Conservation (phyloP, 2,888 invertebrate genomes). For the Phyllotreta striolata region DNA sequence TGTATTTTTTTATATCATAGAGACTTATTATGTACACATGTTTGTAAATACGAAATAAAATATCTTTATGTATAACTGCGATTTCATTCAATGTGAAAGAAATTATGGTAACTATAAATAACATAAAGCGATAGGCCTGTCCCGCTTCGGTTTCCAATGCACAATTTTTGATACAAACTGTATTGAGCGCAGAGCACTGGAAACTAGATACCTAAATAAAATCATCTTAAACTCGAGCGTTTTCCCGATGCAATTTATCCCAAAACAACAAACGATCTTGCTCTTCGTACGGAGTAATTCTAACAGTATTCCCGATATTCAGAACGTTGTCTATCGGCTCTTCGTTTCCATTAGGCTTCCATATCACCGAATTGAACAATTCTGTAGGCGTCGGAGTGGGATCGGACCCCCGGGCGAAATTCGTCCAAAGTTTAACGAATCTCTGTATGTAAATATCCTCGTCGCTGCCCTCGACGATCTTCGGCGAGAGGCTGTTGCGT, state of each 20-base stretch:
- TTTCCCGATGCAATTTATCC: slow-evolving; percentile 41
- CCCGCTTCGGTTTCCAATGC: too few species aligned
- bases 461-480: slow-evolving; percentile 37
- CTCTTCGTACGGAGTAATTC: slow-evolving; percentile 45
- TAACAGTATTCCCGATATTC: slow-evolving; percentile 50
- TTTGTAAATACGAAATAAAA: slow-evolving; percentile 51
- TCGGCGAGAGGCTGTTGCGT: slow-evolving; percentile 39
- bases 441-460: slow-evolving; percentile 49
- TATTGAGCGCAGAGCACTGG: too few species aligned
- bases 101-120: not conserved
- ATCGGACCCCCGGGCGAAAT: slow-evolving; percentile 52
- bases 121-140: too few species aligned
- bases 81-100: not conserved
- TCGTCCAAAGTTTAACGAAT: slow-evolving; percentile 55
- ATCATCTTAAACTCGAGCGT: not conserved
- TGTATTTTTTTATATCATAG: slow-evolving; percentile 20
- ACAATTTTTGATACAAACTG: too few species aligned
- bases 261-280: slow-evolving; percentile 52
- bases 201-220: too few species aligned
- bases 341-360: slow-evolving; percentile 47
- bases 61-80: slow-evolving; percentile 42
- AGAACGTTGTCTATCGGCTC: slow-evolving; percentile 46
- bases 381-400: slow-evolving; percentile 47
- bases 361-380: slow-evolving; percentile 45
- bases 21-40: slow-evolving; percentile 47